A percentile compares a stretch with the other conserved stretches of the same genome.
Evolutionary conservation across 2,888 invertebrate species (phyloP).

Genomic region (Caradrina kadenii): DNA sequence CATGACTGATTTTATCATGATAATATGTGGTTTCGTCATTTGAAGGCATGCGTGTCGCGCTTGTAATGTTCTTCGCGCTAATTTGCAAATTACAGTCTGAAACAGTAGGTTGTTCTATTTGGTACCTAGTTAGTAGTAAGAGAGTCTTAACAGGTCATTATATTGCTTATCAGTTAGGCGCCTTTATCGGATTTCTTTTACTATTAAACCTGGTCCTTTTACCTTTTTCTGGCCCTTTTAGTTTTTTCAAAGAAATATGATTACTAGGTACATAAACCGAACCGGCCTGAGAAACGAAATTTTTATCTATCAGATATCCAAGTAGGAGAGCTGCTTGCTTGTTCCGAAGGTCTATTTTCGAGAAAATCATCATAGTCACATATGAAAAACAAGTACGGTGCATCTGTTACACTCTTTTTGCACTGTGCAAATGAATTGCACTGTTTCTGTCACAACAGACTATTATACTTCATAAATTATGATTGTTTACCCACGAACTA

Average conservation of each 20-base stretch:
- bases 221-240: slow-evolving; percentile 3
- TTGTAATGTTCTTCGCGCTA: not conserved
- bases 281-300: no score
- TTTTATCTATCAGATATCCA: no score
- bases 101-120: slow-evolving; percentile 13
- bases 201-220: not conserved
- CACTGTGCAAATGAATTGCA: not conserved
- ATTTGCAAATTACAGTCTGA: not conserved
- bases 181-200: slow-evolving; percentile 9
- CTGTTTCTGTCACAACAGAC: slow-evolving; percentile 1
- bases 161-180: slow-evolving; percentile 14
- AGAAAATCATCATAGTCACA: not conserved
- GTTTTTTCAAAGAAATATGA: not conserved
- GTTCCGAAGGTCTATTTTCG: not conserved
- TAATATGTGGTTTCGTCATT: not conserved
- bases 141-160: slow-evolving; percentile 43
- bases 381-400: not conserved
- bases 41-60: not conserved
- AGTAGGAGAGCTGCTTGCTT: no score
- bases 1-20: slow-evolving; percentile 1
- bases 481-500: slow-evolving; percentile 8
- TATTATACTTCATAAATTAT: not conserved
- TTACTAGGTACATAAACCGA: not conserved
- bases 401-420: not conserved
- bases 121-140: slow-evolving; percentile 9